Evolutionary conservation across 2,888 invertebrate genomes (phyloP).

Genomic region (Stictocephala bisonia): DNA sequence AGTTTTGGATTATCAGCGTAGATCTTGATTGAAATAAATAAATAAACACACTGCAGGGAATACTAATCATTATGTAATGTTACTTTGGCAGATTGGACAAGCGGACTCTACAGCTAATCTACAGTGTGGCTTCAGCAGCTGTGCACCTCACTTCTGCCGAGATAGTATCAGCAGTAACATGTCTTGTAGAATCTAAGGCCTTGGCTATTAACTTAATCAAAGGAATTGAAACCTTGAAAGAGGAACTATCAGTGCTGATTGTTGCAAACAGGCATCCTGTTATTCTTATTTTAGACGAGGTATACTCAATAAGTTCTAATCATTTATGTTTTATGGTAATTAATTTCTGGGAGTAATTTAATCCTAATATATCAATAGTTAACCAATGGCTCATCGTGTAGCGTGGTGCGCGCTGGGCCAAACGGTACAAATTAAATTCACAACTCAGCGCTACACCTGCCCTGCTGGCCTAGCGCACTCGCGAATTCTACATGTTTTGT

Average conservation of each 20-base stretch:
- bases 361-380: not conserved
- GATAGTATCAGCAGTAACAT: slow-evolving; percentile 64
- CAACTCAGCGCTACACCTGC: too few species aligned
- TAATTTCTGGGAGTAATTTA: not conserved
- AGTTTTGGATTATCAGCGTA: too few species aligned
- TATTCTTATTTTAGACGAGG: slow-evolving; percentile 77
- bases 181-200: slow-evolving; percentile 62
- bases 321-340: slow-evolving; percentile 46
- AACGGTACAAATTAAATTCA: too few species aligned
- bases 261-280: slow-evolving; percentile 70
- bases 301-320: slow-evolving; percentile 63
- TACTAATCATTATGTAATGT: not conserved
- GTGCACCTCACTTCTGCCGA: slow-evolving; percentile 63
- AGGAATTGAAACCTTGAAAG: slow-evolving; percentile 48
- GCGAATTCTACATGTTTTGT: too few species aligned
- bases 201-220: slow-evolving; percentile 29
- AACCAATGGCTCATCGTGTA: too few species aligned
- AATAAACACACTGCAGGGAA: too few species aligned
- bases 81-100: not conserved
- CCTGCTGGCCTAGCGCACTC: too few species aligned
- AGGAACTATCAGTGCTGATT: slow-evolving; percentile 63
- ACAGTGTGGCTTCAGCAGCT: slow-evolving; percentile 64
- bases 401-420: too few species aligned
- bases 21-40: too few species aligned
- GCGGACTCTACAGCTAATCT: slow-evolving; percentile 63